Percentiles rank a stretch among this genome's conserved stretches.
phyloP scores from a whole-genome alignment of 64 coral and sea anemone genomes.

The Porites australiensis region DNA sequence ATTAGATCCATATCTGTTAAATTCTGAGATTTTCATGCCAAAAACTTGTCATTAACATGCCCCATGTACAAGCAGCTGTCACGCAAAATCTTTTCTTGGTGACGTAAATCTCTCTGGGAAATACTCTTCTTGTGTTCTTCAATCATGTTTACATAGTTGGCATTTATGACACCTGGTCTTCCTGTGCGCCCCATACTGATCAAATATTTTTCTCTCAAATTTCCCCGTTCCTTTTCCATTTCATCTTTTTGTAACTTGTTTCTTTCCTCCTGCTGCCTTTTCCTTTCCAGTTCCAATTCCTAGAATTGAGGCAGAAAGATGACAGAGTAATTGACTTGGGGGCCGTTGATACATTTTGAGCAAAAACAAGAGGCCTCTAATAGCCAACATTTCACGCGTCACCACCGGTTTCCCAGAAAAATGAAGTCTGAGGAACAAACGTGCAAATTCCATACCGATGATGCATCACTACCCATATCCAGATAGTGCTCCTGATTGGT shows the following conservation, averaged over 20 bases:
- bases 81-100: conserved; percentile 90
- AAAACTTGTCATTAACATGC: conserved; percentile 90
- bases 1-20: no score
- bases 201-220: conserved; percentile 73
- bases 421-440: no score
- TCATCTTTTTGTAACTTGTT: conserved; percentile 55
- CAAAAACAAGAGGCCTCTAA: no score
- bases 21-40: conserved; percentile 46
- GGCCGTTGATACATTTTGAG: no score
- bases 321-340: no score
- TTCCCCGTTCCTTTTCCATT: conserved; percentile 49
- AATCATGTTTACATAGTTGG: conserved; percentile 93
- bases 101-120: conserved; percentile 88
- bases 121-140: conserved; percentile 75
- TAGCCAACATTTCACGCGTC: no score
- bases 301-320: not conserved
- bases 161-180: conserved; percentile 72
- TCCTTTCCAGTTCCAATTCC: conserved; percentile 72
- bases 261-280: conserved; percentile 45
- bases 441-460: no score
- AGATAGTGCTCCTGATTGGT: no score
- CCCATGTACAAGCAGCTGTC: conserved; percentile 93
- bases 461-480: no score
- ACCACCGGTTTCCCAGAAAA: no score
- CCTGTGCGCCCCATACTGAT: conserved; percentile 82